Evolutionary conservation across 2,888 invertebrate species (phyloP).

Genomic region (Apeira syringaria): DNA sequence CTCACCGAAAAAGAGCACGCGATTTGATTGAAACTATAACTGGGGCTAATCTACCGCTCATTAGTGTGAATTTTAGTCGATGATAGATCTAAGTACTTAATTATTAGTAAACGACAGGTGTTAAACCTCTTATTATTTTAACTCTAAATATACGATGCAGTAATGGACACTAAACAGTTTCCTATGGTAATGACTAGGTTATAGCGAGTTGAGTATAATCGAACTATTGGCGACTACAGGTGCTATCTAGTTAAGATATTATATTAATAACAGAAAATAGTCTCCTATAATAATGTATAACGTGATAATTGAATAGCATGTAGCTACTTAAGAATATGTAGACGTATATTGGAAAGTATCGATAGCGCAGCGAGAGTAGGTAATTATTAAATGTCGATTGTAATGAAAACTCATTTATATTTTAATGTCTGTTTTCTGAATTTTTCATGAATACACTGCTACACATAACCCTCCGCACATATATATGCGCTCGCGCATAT

Average conservation of each 20-base stretch:
- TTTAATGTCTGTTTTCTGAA: too few relatives aligned
- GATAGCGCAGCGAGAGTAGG: too few relatives aligned
- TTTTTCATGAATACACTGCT: too few relatives aligned
- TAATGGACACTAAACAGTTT: constrained; percentile 21
- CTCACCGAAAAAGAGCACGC: too few relatives aligned
- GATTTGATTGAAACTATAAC: too few relatives aligned
- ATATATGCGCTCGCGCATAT: too few relatives aligned
- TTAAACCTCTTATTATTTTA: constrained; percentile 14
- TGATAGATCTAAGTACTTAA: constrained; percentile 1
- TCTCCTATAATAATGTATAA: constrained; percentile 25
- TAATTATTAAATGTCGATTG: too few relatives aligned
- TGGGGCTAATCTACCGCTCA: too few relatives aligned
- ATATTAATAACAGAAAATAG: constrained; percentile 39
- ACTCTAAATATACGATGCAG: constrained; percentile 17
- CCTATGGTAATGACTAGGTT: constrained; percentile 14
- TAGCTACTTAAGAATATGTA: constrained; percentile 2
- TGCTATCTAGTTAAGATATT: constrained; percentile 47
- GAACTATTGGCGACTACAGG: constrained; percentile 23
- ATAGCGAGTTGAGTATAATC: constrained; percentile 8
- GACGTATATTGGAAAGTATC: too few relatives aligned
- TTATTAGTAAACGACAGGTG: constrained; percentile 16
- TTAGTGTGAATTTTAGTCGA: constrained; percentile 3
- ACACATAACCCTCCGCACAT: too few relatives aligned
- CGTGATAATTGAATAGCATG: constrained; percentile 45
- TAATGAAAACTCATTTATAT: too few relatives aligned